Evolutionary conservation across 2,797 vertebrate species (phyloP), one percentile per base, ranked within the genome.

Genomic region (Tachyglossus aculeatus): DNA sequence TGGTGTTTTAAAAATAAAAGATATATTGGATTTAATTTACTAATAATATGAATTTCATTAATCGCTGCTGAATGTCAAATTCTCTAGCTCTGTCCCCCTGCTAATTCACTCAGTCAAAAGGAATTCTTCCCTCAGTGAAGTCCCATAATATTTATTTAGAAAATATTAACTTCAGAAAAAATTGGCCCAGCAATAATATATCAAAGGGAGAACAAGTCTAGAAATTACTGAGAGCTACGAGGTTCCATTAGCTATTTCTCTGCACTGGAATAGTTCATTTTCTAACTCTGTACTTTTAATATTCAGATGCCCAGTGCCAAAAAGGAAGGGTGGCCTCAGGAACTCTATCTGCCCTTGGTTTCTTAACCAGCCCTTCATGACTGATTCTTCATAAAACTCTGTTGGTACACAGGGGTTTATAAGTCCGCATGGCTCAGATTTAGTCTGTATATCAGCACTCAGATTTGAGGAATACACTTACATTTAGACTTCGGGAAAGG

Each of bases 241-340:
- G 78, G 83, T 87, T 85, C 78, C 80, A 83, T 87, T 78, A 78
- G 82, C 80, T 83, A 85, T 80, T 63, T 71, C 80, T 80, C 80
- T 80, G 50, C 45, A 61, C 63, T 55, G 51, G 50, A 85, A 82
- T 87, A 83, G 81, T 80, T 85, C 85, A 76, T 83, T 76, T 85
- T 85, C 71, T 57, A 85, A 85, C 85, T 82, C 78, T 85, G 74
- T 64, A 83, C 71, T 85, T 85, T 80, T 71, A 71, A 81, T 83
- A 78, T 65, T 75, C 78, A 75, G 29, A 80, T 81, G 64, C 75
- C 45, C 54, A 61, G 55, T 78, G 71, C 56, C 74, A 68, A 82
- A 85, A 71, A 81, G 53, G 76, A 82, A 82, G 82, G 81, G 68
- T 63, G 82, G 74, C 74, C 53, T 67, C 43, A 61, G 63, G 51